These are phyloP conservation scores for Strigamia crassipes DNA, from an alignment of 2,888 invertebrate species.

Conservation along the genomic window DNA sequence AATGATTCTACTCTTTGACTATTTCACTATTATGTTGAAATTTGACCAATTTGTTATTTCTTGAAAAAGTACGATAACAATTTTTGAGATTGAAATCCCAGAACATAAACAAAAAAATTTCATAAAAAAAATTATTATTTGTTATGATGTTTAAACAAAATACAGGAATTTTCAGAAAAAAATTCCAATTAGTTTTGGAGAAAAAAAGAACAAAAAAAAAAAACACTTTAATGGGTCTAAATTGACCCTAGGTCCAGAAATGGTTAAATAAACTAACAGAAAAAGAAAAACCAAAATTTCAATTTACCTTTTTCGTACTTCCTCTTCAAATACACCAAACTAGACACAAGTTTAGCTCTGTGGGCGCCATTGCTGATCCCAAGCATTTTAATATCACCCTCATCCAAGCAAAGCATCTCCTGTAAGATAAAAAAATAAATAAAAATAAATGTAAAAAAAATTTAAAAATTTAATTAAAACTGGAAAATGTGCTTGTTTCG, in stretches of 20 bases:
- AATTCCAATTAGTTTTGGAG: no score
- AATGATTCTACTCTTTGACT: no score
- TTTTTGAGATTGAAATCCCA: no score
- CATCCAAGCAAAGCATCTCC: constrained; percentile 65
- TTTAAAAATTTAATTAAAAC: constrained; percentile 10
- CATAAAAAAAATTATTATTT: no score
- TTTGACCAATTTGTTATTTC: no score
- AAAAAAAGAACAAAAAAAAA: background rate
- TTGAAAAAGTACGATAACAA: no score
- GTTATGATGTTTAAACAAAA: no score
- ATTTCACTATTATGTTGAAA: no score
- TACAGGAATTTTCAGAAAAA: no score
- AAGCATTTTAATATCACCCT: constrained; percentile 66
- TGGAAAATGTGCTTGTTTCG: background rate
- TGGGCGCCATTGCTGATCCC: constrained; percentile 69
- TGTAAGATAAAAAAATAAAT: constrained; percentile 53
- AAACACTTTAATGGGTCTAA: background rate
- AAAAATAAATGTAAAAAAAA: background rate
- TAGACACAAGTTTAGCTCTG: constrained; percentile 68
- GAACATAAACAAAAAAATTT: no score
- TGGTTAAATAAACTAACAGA: no score
- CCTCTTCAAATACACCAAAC: constrained; percentile 67
- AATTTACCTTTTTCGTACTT: constrained; percentile 54
- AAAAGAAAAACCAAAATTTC: background rate
- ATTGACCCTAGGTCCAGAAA: no score